Evolutionary conservation across 2,113 vertebrate species (phyloP).

Genomic region (Leuciscus idus): DNA sequence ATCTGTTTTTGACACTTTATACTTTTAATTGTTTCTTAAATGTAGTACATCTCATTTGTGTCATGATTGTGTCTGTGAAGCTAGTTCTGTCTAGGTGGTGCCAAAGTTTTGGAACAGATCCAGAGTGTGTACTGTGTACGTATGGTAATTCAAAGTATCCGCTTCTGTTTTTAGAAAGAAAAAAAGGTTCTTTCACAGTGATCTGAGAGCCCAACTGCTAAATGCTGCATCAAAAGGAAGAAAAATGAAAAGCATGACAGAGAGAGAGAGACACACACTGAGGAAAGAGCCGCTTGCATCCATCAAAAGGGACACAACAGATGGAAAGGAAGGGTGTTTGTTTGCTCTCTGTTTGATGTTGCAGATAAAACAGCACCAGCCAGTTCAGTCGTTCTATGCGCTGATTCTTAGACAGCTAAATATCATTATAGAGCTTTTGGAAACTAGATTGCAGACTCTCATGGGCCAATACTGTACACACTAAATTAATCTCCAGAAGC

Average conservation of each 20-base stretch:
- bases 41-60: not conserved
- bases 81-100: not conserved
- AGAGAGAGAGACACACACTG: not conserved
- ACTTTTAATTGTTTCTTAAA: not conserved
- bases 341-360: constrained; percentile 42
- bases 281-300: not conserved
- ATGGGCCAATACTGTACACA: constrained; percentile 18
- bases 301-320: constrained; percentile 26
- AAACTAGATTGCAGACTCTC: constrained; percentile 38
- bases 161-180: constrained; percentile 53
- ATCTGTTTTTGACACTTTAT: too few species aligned
- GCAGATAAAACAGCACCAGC: constrained; percentile 50
- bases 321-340: constrained; percentile 32
- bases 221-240: constrained; percentile 3
- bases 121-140: not conserved
- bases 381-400: constrained; percentile 32
- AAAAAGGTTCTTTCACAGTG: constrained; percentile 43
- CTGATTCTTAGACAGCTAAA: constrained; percentile 44
- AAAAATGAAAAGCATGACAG: constrained; percentile 22
- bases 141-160: constrained; percentile 52
- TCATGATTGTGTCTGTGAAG: not conserved
- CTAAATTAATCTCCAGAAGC: not conserved
- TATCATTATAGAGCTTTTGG: constrained; percentile 47
- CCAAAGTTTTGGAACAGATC: not conserved
- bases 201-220: constrained; percentile 52